Evolutionary conservation across 2,797 vertebrate genomes (phyloP), one percentile per base, ranked within the genome.

Genomic region (Tarsius wallacei): DNA sequence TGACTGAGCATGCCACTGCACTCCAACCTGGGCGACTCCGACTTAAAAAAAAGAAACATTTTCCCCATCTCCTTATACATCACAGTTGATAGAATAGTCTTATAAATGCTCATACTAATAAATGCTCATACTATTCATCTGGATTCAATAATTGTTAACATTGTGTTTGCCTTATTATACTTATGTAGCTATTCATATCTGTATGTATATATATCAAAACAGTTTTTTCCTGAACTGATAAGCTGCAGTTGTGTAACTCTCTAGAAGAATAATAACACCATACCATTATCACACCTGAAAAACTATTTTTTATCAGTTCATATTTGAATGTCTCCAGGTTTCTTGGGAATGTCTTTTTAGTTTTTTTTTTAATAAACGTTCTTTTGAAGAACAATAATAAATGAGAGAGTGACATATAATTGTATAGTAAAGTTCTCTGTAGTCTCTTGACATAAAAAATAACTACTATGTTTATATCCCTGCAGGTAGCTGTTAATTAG

Each of bases 301-400:
- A 81, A 42, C 33, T 77, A 31, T 80, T 86, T 71, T 6, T 96
- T 63, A 76, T 49, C 31, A 84, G 64, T 90, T 3, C 26, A 66
- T 53, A 77, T 57, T 97, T 15, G 36, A 0, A 59, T 90, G 36
- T 57, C 16, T 87, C 61, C 17, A 80, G 22, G 21, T 77, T 91
- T 95, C 76, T 90, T 26, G 94, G n/a, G 70, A 59, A 71, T 94
- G 7, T 86, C 57, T 94, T 61, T 87, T 63, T 10, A 87, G 31
- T 33, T 63, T 85, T 4, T 42, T 87, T 84, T 96, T 89, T 47
- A 63, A 94, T 57, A 70, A 78, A 31, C 16, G 31, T 53, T 96
- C 28, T 78, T 49, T 93, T 80, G 71, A 96, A 90, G 55, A 82
- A 95, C 49, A 94, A 5, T 91, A 85, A 31, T 89, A 80, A 31